A percentile compares a stretch with the other conserved stretches of the same genome.
Evolutionary conservation across 2,888 invertebrate species (phyloP).

Genomic region (Ochlodes sylvanus): DNA sequence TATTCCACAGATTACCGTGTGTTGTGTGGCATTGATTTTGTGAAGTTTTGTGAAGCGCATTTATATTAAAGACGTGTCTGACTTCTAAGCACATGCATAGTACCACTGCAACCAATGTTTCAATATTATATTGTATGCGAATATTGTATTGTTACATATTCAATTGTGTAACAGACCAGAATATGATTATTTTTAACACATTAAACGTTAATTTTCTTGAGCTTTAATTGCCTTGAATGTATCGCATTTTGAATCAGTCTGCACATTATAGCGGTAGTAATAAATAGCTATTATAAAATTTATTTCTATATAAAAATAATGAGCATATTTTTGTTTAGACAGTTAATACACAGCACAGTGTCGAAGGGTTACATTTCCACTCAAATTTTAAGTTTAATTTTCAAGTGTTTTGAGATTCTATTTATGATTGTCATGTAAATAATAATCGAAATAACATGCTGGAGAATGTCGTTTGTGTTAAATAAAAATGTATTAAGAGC

Average conservation of each 20-base stretch:
- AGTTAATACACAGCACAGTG: not conserved
- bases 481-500: constrained; percentile 8
- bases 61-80: too few relatives aligned
- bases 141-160: not conserved
- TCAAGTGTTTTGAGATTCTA: not conserved
- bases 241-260: constrained; percentile 8
- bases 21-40: too few relatives aligned
- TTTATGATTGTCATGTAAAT: not conserved
- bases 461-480: not conserved
- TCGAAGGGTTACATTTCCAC: too few relatives aligned
- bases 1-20: too few relatives aligned
- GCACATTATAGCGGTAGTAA: constrained; percentile 13
- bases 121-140: too few relatives aligned
- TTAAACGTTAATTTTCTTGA: not conserved
- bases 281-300: constrained; percentile 42
- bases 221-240: not conserved
- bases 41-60: too few relatives aligned
- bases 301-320: constrained; percentile 46
- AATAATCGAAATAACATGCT: not conserved
- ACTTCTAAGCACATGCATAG: too few relatives aligned
- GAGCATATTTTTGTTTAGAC: not conserved
- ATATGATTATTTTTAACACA: too few relatives aligned
- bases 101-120: too few relatives aligned
- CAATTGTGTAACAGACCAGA: not conserved
- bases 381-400: too few relatives aligned